Evolutionary conservation across 2,797 vertebrate species (phyloP), one percentile per base, ranked within the genome.

Genomic region (Danionella dracula): DNA sequence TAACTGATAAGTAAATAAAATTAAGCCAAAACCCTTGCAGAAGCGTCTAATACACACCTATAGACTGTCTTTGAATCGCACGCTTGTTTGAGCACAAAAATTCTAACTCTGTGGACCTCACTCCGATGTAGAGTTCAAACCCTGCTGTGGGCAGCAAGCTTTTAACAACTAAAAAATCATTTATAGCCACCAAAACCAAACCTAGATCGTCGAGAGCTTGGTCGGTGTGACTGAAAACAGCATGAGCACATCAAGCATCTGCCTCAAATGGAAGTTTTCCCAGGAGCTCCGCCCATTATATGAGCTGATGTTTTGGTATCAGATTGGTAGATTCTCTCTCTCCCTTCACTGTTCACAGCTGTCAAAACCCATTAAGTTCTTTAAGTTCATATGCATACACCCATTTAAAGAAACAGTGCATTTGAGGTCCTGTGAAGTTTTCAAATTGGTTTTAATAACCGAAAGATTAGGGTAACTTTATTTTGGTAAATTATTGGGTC

Each of bases 211-310:
- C 4, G 10, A 34, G 17, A 9, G 15, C 10, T 12, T 13, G n/a
- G n/a, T n/a, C n/a, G n/a, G n/a, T 6, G 40, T 54, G 46, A 57
- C 32, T n/a, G 31, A 17, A 23, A 56, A 61, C 38, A 59, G 46
- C 61, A 38, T 44, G 49, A 50, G 27, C 38, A 12, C 23, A 46
- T 2, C 1, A 58, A 66, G 66, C 1, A n/a, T 27, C 56, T 55
- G 11, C 13, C 65, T 11, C 7, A 19, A 62, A 54, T 44, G 53
- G 62, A 51, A 79, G 66, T 72, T 57, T 62, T n/a, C 23, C 9
- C 1, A 40, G 21, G 70, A 3, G 46, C 80, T 80, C 78, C 77
- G 35, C 83, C 82, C 83, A 83, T 84, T 84, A 89, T 85, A 83
- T 77, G 74, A 62, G 71, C 16, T 37, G 10, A 71, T 74, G 70